Base-by-base conservation (phyloP, 2,113 vertebrate species). In the Rallus limicola region DNA sequence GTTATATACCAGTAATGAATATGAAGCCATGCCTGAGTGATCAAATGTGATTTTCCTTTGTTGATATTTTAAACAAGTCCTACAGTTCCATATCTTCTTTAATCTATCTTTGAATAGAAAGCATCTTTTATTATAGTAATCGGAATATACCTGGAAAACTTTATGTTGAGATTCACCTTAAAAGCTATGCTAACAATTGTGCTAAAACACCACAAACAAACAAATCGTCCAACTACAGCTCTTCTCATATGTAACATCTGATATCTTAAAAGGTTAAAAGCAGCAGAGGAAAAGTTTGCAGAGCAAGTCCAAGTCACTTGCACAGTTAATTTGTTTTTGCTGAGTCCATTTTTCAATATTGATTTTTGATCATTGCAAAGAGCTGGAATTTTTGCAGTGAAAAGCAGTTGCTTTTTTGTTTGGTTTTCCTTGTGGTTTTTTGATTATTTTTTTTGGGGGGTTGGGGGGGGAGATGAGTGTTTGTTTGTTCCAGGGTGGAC, bases 311-410 rank as follows among this genome's bases (percentile, higher is more conserved):
- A 87, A 93, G 92, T 95, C 78, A 96, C 85, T 96, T 92, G 74
- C 87, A 72, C 92, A 97, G 95, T 98, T 98, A 96, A 98, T 98
- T 98, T 98, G 91, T 95, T 98, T 98, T 96, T 97, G 90, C 82
- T 80, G 90, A 98, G 97, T 98, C 95, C 58, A 93, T 99, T 98
- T 97, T 95, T 98, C 85, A 91, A 48, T 90, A 99, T 98, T 98
- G 98, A 98, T 98, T 99, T 99, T 98, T 98, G 71, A 98, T 98
- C 93, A 91, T 97, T 98, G 83, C 92, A 67, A 96, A 88, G 48
- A 98, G 80, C 90, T 86, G 68, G 65, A 95, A 81, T 95, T 98
- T 97, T 96, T 97, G 80, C 87, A 97, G 91, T 81, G 95, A 95
- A 98, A 97, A 98, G 58, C 65, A 92, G 88, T 96, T 97, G 31